A percentile compares a stretch with the other conserved stretches of the same genome.
These are phyloP conservation scores for Anthoscopus minutus DNA, from an alignment of 2,113 vertebrate genomes.

Conservation along the genomic window DNA sequence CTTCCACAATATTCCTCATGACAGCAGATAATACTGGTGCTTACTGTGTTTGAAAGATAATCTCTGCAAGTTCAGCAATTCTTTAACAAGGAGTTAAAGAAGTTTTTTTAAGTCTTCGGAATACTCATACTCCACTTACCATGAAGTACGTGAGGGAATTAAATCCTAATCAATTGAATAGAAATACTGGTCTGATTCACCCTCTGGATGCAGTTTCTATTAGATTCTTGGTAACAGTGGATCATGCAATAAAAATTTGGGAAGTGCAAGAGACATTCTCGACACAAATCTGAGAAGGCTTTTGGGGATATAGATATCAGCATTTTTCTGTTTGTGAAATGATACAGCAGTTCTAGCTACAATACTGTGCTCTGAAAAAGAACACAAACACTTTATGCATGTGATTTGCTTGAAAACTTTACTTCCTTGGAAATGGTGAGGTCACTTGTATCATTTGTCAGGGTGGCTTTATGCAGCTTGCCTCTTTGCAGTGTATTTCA, in stretches of 20 bases:
- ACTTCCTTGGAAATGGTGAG: slow-evolving; percentile 57
- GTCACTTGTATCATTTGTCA: slow-evolving; percentile 3
- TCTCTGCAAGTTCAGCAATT: neutral
- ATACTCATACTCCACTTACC: neutral
- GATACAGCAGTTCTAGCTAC: neutral
- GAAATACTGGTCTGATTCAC: neutral
- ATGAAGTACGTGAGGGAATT: neutral
- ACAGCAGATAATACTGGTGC: neutral
- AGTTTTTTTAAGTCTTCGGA: neutral
- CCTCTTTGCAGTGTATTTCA: slow-evolving; percentile 45
- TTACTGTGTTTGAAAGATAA: neutral
- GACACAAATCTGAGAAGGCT: neutral
- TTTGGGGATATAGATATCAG: neutral
- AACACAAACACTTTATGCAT: neutral
- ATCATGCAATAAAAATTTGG: neutral
- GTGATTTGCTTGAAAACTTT: slow-evolving; percentile 62
- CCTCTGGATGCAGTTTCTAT: neutral
- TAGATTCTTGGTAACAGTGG: neutral
- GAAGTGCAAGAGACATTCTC: neutral
- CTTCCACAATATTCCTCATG: neutral
- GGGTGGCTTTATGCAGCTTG: slow-evolving; percentile 29
- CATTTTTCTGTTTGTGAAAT: slow-evolving; percentile 18
- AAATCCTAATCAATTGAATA: neutral
- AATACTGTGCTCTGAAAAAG: neutral
- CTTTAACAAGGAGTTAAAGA: neutral